Evolutionary conservation across 2,797 vertebrate species (phyloP), one percentile per base, ranked within the genome.

Genomic region (Channa striata): DNA sequence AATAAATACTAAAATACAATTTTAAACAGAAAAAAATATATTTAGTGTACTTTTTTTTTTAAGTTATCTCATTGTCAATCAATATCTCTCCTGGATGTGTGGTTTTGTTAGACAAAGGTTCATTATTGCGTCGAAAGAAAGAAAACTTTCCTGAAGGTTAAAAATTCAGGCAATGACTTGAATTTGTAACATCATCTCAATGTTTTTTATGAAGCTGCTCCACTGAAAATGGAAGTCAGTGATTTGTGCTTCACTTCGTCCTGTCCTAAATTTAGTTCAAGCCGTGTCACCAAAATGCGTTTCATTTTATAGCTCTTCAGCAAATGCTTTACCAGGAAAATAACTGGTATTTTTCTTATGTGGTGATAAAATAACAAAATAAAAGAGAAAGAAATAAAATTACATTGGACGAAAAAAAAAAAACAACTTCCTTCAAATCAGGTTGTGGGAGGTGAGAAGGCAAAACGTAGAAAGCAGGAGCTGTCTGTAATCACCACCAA

Each of bases 401-500:
- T 51, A 73, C 51, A 46, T 20, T 54, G 73, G 14, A 71, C 49
- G 30, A n/a, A 40, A 54, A 48, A 47, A n/a, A 42, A 76, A 66
- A 73, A 37, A n/a, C 23, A 56, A 30, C 59, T 53, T 23, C 60
- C 61, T 77, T 80, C 25, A 52, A 76, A 78, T 74, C 58, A 59
- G 47, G 62, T 65, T 76, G 78, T 64, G 51, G 80, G 69, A 81
- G 63, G 64, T 68, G 75, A 83, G 53, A 69, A 48, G 65, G 76
- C 65, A 69, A 74, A 78, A 67, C 57, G 62, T 71, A 63, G 80
- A 86, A 88, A 88, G 71, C 80, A 88, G 74, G 72, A 73, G 68
- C 57, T 67, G 59, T 78, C 74, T 77, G 84, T 92, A 87, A 93
- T 93, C 93, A 91, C 82, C 83, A 85, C 72, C 83, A 87, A 85